Evolutionary conservation across 1,140 invertebrate genomes (phyloP).

Genomic region (Xylocopa sonorina): DNA sequence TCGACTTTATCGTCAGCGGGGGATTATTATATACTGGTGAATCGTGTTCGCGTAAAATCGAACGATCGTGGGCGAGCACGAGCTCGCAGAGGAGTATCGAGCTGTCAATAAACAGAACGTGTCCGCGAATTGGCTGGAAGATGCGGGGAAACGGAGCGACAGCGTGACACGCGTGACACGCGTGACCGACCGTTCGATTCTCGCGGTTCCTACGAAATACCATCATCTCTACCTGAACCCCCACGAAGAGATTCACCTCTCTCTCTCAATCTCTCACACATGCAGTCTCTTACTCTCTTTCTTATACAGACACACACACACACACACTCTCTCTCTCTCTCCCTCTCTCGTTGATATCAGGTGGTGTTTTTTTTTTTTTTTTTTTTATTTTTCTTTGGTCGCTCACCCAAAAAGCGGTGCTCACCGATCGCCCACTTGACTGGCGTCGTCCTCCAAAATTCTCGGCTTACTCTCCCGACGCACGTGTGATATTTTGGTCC

Average conservation of each 20-base stretch:
- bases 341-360: background rate
- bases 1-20: conserved; percentile 28
- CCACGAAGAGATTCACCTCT: background rate
- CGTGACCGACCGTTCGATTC: conserved; percentile 14
- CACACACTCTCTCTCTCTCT: too few relatives aligned
- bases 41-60: conserved; percentile 32
- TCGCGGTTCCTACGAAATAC: background rate
- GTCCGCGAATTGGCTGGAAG: background rate
- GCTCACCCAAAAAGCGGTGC: conserved; percentile 48
- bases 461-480: conserved; percentile 54
- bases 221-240: background rate
- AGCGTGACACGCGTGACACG: conserved; percentile 21
- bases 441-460: conserved; percentile 55
- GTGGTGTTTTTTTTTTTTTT: too few relatives aligned
- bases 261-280: background rate
- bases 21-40: too few relatives aligned
- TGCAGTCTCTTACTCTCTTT: background rate
- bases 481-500: conserved; percentile 69
- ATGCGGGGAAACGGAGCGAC: background rate
- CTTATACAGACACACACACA: too few relatives aligned
- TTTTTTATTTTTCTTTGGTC: conserved; percentile 33
- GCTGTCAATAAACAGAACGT: conserved; percentile 26
- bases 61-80: conserved; percentile 15
- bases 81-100: conserved; percentile 10
- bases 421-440: conserved; percentile 54